phyloP scores from a whole-genome alignment of 2,888 invertebrate species.

The Netelia inedita region DNA sequence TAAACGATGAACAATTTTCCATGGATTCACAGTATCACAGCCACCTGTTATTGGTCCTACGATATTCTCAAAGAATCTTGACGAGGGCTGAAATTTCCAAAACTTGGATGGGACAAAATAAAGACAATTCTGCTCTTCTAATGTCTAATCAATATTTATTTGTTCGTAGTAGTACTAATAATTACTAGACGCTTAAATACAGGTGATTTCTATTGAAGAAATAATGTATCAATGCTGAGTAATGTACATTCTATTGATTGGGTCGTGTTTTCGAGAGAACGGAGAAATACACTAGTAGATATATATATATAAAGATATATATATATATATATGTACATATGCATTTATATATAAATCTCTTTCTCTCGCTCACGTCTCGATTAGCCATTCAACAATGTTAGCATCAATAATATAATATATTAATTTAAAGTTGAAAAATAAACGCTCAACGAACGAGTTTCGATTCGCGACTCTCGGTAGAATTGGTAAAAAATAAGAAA shows the following conservation, averaged over 20 bases:
- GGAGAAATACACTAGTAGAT: constrained; percentile 70
- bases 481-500: constrained; percentile 67
- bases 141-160: constrained; percentile 83
- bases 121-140: constrained; percentile 8
- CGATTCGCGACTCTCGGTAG: constrained; percentile 60
- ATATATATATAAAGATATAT: constrained; percentile 7
- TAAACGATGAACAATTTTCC: no score
- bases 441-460: constrained; percentile 75
- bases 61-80: no score
- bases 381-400: constrained; percentile 59
- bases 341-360: constrained; percentile 34
- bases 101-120: background rate
- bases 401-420: constrained; percentile 78
- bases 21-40: no score
- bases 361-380: constrained; percentile 44
- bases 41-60: no score
- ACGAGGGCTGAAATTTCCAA: no score
- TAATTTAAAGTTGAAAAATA: constrained; percentile 79
- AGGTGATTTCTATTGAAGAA: constrained; percentile 81
- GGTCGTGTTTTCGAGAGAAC: constrained; percentile 77
- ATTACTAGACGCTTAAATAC: constrained; percentile 84
- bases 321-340: constrained; percentile 42
- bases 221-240: constrained; percentile 82
- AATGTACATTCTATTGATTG: constrained; percentile 82
- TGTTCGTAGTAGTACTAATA: constrained; percentile 82